These are phyloP conservation scores for Papilio aristodemus DNA, from an alignment of 1,140 invertebrate species.

Conservation along the genomic window DNA sequence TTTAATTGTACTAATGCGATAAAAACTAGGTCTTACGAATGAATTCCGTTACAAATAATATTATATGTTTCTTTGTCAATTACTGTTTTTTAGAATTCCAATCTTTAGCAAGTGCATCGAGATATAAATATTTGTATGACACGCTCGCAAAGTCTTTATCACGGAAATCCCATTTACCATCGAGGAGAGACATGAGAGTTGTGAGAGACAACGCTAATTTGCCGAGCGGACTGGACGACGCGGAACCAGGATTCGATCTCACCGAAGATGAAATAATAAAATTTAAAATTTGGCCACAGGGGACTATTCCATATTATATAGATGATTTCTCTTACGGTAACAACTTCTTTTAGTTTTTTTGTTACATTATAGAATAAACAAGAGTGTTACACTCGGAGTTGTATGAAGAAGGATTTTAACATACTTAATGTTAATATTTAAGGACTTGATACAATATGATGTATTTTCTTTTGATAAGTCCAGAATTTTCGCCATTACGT, in stretches of 20 bases:
- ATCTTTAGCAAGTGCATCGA: background rate
- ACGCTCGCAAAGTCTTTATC: background rate
- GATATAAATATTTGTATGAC: background rate
- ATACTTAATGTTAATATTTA: too few relatives aligned
- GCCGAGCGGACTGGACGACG: constrained; percentile 3
- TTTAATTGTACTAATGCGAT: background rate
- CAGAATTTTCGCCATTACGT: too few relatives aligned
- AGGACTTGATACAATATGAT: too few relatives aligned
- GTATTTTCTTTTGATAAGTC: too few relatives aligned
- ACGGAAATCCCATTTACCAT: background rate
- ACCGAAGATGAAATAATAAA: constrained; percentile 48
- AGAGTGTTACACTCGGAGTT: too few relatives aligned
- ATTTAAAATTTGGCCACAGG: constrained; percentile 58
- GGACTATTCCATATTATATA: constrained; percentile 60
- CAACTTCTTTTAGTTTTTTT: constrained; percentile 10
- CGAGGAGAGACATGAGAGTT: background rate
- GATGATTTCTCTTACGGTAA: constrained; percentile 64
- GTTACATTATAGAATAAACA: too few relatives aligned
- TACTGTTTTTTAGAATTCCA: background rate
- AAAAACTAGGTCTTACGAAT: background rate
- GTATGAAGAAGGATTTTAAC: too few relatives aligned
- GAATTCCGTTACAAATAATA: background rate
- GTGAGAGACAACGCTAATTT: constrained; percentile 21
- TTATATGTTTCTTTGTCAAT: background rate
- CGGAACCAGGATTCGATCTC: constrained; percentile 50